A percentile compares a stretch with the other conserved stretches of the same genome.
phyloP scores from a whole-genome alignment of 2,888 invertebrate genomes.

The Drosophila nigricruria region DNA sequence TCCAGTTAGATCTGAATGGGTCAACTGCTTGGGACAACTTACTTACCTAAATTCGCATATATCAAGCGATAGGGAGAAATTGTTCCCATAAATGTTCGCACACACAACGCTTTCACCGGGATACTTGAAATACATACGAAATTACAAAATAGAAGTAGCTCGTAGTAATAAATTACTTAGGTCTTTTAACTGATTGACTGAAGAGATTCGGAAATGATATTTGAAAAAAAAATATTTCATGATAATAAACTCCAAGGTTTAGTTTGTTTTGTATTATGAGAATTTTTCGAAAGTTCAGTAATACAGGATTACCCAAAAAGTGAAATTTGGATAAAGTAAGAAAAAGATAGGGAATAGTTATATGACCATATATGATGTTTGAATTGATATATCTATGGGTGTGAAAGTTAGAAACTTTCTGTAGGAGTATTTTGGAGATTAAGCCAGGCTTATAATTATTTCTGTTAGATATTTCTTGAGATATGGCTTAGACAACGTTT shows the following conservation, averaged over 20 bases:
- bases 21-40: neutral
- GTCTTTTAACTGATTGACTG: slow-evolving; percentile 35
- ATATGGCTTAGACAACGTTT: no score
- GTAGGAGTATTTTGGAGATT: no score
- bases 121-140: slow-evolving; percentile 40
- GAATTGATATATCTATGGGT: no score
- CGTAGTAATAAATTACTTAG: slow-evolving; percentile 26
- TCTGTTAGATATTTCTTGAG: no score
- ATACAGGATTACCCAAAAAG: neutral
- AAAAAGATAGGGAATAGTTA: neutral
- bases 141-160: slow-evolving; percentile 34
- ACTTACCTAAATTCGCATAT: slow-evolving; percentile 30
- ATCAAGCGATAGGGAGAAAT: neutral
- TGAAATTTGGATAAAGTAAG: neutral
- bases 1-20: no score
- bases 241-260: slow-evolving; percentile 34
- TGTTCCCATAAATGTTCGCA: slow-evolving; percentile 31
- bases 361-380: no score
- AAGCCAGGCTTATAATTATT: no score
- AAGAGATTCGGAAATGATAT: slow-evolving; percentile 32
- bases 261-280: neutral
- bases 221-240: slow-evolving; percentile 23
- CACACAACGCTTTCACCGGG: slow-evolving; percentile 32
- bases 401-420: no score
- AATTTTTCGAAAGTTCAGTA: neutral